Conservation (phyloP, 37 sponge, comb jelly and placozoan genomes). For the Haliclona indistincta region DNA sequence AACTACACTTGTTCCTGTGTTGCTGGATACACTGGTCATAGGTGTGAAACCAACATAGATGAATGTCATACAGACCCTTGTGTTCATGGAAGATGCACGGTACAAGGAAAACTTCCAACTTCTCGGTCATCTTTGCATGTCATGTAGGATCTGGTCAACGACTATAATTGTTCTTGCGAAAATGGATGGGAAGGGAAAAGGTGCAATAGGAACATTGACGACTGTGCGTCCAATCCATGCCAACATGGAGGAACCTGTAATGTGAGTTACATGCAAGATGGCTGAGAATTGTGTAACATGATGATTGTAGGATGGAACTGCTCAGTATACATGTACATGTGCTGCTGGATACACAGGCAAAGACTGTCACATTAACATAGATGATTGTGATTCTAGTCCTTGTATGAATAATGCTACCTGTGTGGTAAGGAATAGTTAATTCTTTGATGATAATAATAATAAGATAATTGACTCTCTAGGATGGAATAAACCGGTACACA, state of each 20-base stretch:
- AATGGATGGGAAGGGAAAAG: constrained; percentile 32
- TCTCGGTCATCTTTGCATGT: no score
- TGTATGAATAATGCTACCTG: neutral
- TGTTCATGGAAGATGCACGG: neutral
- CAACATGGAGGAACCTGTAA: constrained; percentile 41
- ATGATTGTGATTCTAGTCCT: neutral
- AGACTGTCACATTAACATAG: neutral
- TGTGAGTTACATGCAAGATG: no score
- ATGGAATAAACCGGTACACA: neutral
- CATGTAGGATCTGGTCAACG: constrained; percentile 14
- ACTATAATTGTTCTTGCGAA: constrained; percentile 34
- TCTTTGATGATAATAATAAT: neutral
- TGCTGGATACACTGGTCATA: neutral
- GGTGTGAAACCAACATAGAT: constrained; percentile 16
- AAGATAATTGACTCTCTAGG: no score
- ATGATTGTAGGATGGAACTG: no score
- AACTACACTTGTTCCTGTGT: neutral
- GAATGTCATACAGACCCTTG: constrained; percentile 10
- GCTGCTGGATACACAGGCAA: neutral
- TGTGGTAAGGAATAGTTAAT: neutral
- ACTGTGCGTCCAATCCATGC: constrained; percentile 47
- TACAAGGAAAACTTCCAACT: no score
- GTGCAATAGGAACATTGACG: constrained; percentile 42
- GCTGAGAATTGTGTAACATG: no score
- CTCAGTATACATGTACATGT: neutral